These are phyloP conservation scores for Nomada fabriciana DNA, from an alignment of 2,888 invertebrate species.

Conservation along the genomic window DNA sequence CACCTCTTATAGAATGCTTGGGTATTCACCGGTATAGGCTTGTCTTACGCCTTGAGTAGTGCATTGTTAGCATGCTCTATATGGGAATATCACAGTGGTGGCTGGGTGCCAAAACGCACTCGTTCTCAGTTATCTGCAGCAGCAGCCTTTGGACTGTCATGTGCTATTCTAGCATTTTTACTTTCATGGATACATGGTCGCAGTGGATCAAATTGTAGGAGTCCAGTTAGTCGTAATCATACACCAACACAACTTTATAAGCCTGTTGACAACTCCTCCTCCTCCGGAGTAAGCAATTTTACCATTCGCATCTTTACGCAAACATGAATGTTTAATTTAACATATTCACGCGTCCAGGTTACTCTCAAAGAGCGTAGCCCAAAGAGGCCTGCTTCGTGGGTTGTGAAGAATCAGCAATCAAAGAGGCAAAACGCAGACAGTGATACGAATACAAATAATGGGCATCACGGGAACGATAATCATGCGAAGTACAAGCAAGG, in stretches of 20 bases:
- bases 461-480: slow-evolving; percentile 67
- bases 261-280: slow-evolving; percentile 83
- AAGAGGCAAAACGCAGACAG: slow-evolving; percentile 76
- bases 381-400: slow-evolving; percentile 79
- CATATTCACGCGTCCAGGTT: slow-evolving; percentile 67
- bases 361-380: slow-evolving; percentile 81
- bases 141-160: slow-evolving; percentile 81
- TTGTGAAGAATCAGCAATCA: slow-evolving; percentile 77
- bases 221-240: slow-evolving; percentile 75
- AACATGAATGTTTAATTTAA: not conserved
- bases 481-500: slow-evolving; percentile 76
- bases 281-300: slow-evolving; percentile 78
- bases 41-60: slow-evolving; percentile 89
- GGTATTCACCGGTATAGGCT: slow-evolving; percentile 90
- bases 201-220: slow-evolving; percentile 75
- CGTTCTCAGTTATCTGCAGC: slow-evolving; percentile 87
- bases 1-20: slow-evolving; percentile 87
- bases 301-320: not conserved
- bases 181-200: slow-evolving; percentile 82
- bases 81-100: slow-evolving; percentile 88
- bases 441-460: slow-evolving; percentile 76
- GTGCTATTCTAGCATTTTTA: slow-evolving; percentile 81
- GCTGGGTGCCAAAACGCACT: slow-evolving; percentile 90
- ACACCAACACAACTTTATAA: slow-evolving; percentile 81
- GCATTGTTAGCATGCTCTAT: slow-evolving; percentile 90